Percentiles rank a stretch among this genome's conserved stretches.
Evolutionary conservation across 2,113 vertebrate species (phyloP).

Genomic region (Pollachius pollachius): DNA sequence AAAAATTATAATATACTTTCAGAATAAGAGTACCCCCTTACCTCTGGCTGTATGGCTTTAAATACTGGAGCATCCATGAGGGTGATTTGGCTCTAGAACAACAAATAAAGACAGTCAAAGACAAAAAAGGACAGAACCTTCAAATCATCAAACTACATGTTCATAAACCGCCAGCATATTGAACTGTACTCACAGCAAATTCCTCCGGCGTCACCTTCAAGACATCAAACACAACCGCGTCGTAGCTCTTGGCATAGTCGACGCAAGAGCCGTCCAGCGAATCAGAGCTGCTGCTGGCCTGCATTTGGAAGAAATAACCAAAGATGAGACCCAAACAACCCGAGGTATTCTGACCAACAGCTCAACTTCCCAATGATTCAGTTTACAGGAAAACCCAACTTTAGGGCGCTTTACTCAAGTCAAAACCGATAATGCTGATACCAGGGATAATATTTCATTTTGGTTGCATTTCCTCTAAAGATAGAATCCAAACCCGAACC

Average conservation of each 20-base stretch:
- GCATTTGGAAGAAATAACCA: neutral
- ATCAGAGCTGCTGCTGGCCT: conserved; percentile 96
- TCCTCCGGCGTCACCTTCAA: conserved; percentile 96
- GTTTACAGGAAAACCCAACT: too few species aligned
- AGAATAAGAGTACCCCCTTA: conserved; percentile 51
- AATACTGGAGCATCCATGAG: conserved; percentile 93
- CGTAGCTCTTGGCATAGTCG: conserved; percentile 93
- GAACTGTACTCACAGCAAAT: conserved; percentile 87
- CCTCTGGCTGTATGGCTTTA: conserved; percentile 94
- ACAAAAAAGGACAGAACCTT: neutral
- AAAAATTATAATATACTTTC: too few species aligned
- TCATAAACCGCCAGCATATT: neutral
- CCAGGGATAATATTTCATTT: too few species aligned
- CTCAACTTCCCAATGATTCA: too few species aligned
- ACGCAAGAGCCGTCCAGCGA: conserved; percentile 89
- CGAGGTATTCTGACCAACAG: too few species aligned
- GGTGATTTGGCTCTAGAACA: conserved; percentile 89
- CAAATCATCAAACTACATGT: neutral
- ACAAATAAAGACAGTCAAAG: conserved; percentile 29
- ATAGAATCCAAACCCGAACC: too few species aligned
- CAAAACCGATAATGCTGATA: too few species aligned
- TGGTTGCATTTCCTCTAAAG: too few species aligned
- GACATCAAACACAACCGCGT: conserved; percentile 93
- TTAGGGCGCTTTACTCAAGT: too few species aligned
- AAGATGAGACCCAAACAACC: neutral